Evolutionary conservation across 2,113 vertebrate genomes (phyloP).

Genomic region (Protobothrops mucrosquamatus): DNA sequence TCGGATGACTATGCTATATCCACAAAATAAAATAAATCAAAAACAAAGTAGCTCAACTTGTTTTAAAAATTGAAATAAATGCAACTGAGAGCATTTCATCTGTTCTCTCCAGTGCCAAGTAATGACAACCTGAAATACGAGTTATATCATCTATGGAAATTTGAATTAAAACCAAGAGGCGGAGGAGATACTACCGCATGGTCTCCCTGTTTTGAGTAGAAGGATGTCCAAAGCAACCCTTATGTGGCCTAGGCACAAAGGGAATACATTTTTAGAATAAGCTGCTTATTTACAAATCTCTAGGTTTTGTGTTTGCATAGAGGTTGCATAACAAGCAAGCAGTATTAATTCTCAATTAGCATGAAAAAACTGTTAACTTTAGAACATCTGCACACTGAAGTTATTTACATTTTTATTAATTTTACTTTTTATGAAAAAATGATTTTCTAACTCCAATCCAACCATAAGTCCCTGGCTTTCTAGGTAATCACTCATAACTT

Average conservation of each 20-base stretch:
- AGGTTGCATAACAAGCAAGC: not conserved
- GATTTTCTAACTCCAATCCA: not conserved
- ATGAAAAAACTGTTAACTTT: not conserved
- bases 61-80: not conserved
- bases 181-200: not conserved
- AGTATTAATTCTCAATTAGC: not conserved
- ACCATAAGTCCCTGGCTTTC: not conserved
- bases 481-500: not conserved
- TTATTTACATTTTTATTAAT: not conserved
- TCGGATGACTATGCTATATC: not conserved
- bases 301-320: not conserved
- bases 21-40: not conserved
- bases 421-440: not conserved
- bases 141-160: not conserved
- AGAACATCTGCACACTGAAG: not conserved
- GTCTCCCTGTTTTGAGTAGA: not conserved
- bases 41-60: not conserved
- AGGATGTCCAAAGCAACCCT: not conserved
- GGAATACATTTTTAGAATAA: not conserved
- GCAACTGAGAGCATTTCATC: no score
- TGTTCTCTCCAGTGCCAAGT: not conserved
- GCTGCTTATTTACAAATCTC: not conserved
- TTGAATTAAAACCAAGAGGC: not conserved
- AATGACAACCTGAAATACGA: not conserved
- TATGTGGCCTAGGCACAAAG: not conserved